Evolutionary conservation across 30 jellyfish, hydroid and myxozoan genomes (phyloP), one percentile per base, ranked within the genome.

Genomic region (Pseudorhiza aurosa): DNA sequence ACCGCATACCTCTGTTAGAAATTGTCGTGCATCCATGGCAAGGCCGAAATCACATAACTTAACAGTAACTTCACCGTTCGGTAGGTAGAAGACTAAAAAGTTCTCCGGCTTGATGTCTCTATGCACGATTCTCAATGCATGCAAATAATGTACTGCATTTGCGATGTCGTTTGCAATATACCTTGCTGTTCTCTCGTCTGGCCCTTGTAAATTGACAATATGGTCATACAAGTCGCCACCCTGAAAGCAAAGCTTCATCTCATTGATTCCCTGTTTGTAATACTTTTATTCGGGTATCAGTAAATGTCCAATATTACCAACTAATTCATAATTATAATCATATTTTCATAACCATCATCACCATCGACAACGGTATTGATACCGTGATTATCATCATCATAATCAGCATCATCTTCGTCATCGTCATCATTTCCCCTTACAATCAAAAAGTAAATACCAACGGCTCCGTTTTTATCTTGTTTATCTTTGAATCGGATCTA

Each of bases 21-120:
- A 8, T 9, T 83, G 60, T 15, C 75, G 56, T 11, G 85, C 84
- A 12, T 73, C 77, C 9, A 45, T 85, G 7, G 97, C 95, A 7
- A 89, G 68, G 22, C 97, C 97, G 70, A 89, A 89, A 44, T 89
- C 97, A 74, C 97, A 79, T 26, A 89, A 60, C 72, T 89, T 89
- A 17, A 82, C 75, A 9, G 58, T 60, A 15, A 24, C 14, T 17
- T 68, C 33, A 0, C 62, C 63, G 18, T 68, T 46, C 17, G 47
- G 26, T 26, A 67, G 30, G 21, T 44, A 31, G 65, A 89, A 89
- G 19, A 89, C 37, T 7, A 89, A 62, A 65, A 82, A 81, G 60
- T 89, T 89, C 36, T 89, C 97, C 7, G 93, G 95, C 68, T 89
- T 89, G 0, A 89, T 81, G 69, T 89, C 97, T 33, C 97, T 68